These are phyloP conservation scores for Microcaecilia unicolor DNA, from an alignment of 2,797 vertebrate species.

Conservation along the genomic window DNA sequence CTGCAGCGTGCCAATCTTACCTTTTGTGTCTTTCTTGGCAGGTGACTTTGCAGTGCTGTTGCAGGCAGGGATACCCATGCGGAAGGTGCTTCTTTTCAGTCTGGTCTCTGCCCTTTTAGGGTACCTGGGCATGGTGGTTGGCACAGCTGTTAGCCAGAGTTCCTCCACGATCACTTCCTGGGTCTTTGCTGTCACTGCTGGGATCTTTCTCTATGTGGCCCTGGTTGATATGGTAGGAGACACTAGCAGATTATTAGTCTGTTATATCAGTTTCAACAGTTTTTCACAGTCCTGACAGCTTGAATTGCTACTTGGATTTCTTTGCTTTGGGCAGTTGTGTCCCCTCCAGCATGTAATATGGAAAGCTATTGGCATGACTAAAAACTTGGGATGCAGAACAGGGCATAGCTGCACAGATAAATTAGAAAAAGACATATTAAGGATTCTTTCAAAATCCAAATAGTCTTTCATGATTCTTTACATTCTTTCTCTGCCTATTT, in stretches of 20 bases:
- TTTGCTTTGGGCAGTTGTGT: too few species aligned
- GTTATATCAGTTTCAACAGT: too few species aligned
- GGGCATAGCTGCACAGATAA: too few species aligned
- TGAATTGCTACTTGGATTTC: not conserved
- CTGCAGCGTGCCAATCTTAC: too few species aligned
- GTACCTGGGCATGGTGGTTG: constrained; percentile 42
- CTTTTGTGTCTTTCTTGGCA: constrained; percentile 17
- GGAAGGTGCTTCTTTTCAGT: constrained; percentile 50
- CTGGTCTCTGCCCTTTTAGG: constrained; percentile 58
- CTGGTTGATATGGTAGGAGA: constrained; percentile 70
- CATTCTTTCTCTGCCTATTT: too few species aligned
- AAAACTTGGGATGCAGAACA: too few species aligned
- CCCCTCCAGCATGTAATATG: too few species aligned
- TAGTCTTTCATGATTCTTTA: too few species aligned
- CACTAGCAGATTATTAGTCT: too few species aligned
- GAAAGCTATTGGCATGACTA: too few species aligned
- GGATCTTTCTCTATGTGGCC: constrained; percentile 71
- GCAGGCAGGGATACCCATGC: constrained; percentile 45
- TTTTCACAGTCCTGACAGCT: not conserved
- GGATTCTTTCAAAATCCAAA: too few species aligned
- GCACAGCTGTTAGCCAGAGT: constrained; percentile 47
- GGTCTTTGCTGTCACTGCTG: constrained; percentile 66
- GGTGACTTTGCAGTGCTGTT: constrained; percentile 68
- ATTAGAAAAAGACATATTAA: too few species aligned
- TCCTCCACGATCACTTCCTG: constrained; percentile 54